These are phyloP conservation scores for Centropus unirufus DNA, from an alignment of 2,113 vertebrate species.

Conservation along the genomic window DNA sequence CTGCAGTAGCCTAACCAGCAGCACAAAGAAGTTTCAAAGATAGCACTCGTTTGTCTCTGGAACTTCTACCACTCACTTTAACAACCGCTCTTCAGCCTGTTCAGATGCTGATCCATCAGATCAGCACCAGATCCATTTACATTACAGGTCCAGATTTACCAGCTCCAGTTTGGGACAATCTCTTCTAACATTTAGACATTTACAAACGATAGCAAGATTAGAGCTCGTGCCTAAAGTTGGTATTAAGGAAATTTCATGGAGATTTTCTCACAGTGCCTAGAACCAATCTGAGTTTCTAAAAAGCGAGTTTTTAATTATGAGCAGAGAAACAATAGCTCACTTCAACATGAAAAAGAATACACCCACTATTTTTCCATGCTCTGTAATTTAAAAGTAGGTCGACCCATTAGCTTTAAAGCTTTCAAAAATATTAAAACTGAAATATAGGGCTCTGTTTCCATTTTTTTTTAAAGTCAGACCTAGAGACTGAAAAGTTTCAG, in stretches of 20 bases:
- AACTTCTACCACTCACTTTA: not conserved
- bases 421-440: slow-evolving; percentile 3
- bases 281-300: not conserved
- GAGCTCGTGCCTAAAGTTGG: not conserved
- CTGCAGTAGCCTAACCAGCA: not conserved
- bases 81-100: not conserved
- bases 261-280: not conserved
- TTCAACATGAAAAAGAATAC: slow-evolving; percentile 37
- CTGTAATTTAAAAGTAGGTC: slow-evolving; percentile 25
- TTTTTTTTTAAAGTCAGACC: not conserved
- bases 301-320: not conserved
- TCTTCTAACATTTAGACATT: not conserved
- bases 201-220: not conserved
- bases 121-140: not conserved
- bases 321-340: slow-evolving; percentile 42
- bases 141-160: not conserved
- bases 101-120: too few relatives aligned
- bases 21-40: not conserved
- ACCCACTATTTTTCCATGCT: slow-evolving; percentile 32
- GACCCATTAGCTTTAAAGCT: slow-evolving; percentile 8
- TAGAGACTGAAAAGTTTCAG: not conserved
- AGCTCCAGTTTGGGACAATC: not conserved
- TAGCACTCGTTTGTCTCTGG: not conserved
- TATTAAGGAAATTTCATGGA: not conserved
- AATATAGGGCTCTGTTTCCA: not conserved